Base-by-base conservation (phyloP, 2,888 invertebrate species). In the Perizoma affinitatum region DNA sequence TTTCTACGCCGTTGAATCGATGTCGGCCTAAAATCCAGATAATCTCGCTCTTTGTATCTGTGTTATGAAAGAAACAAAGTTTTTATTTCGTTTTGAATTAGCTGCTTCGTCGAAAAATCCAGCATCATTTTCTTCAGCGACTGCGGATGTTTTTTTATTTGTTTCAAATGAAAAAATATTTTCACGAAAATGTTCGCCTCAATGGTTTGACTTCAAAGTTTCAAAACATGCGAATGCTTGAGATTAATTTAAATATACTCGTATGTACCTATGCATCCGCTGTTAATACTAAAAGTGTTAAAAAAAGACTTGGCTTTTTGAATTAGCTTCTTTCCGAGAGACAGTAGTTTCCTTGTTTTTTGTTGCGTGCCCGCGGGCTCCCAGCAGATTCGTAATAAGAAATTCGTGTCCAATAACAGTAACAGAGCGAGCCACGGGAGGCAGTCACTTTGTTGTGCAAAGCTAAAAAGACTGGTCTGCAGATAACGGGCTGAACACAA, bases 1-100 rank as follows among this genome's bases (percentile, higher is more conserved):
- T 81, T 83, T 86, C 84, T 84, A 73, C 82, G 79, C 83, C 82
- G 81, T 76, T 84, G 87, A 87, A 86, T 85, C 87, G 82, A 87
- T 86, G 87, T 82, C 80, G 83, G 80, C 83, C 83, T 84, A 83
- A 84, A 87, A 84, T 83, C 86, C 85, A 84, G 85, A 88, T 88
- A 88, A 88, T 88, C 88, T 86, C 78, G 75, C 80, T 81, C 80
- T 85, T 88, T 89, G 88, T 87, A 84, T 85, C 84, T 82, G 78
- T 85, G 85, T 83, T 84, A 84, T 84, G 81, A 82, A 87, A 87
- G 86, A 86, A 87, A 83, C 84, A 83, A 88, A 86, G 79, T 87
- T 88, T 87, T 88, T 86, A 87, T 86, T 83, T 82, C 78, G 77
- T 76, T 73, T 78, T 75, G 79, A 84, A 83, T 85, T 83, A 82